Evolutionary conservation across 2,113 vertebrate genomes (phyloP), one percentile per base, ranked within the genome.

Genomic region (Etia nguti): DNA sequence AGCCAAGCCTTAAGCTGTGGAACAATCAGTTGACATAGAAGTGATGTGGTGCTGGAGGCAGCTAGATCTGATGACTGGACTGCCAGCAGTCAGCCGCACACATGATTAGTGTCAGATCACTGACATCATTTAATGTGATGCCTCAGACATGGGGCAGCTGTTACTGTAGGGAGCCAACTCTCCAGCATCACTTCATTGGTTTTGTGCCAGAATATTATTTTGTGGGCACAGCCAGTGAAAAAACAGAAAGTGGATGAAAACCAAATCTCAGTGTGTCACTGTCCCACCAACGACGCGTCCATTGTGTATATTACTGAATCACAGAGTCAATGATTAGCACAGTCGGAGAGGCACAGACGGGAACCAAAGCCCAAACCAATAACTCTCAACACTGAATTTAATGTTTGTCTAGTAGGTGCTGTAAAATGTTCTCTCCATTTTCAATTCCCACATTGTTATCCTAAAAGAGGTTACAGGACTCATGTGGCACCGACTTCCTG

Each of bases 41-140:
- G 75, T 82, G 87, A 90, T 24, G 26, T 57, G 36, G 52, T 31
- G 83, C 75, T 83, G 15, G 73, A 83, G 89, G 87, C 86, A 77
- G 50, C 62, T 22, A n/a, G 65, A 82, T 80, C 10, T 82, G 87
- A 91, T 88, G 90, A 87, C 57, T 70, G 82, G 85, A 65, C 79
- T 80, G 68, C 75, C 83, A 87, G 73, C 85, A 85, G 80, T 85
- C 82, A 89, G 62, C 50, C 80, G 81, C 68, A 82, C 86, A 85
- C 86, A 91, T 73, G 88, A 92, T 93, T 88, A 89, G 86, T 73
- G 91, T 94, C 93, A 93, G 59, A 87, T 90, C 87, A 73, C 55
- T 90, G 89, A 93, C 85, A 90, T 85, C 59, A 86, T 84, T 75
- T 85, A 41, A 83, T 86, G 89, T 70, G 88, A 90, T 65, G 75